Evolutionary conservation across 2,797 vertebrate species (phyloP).

Genomic region (Euphonia xanthogaster): DNA sequence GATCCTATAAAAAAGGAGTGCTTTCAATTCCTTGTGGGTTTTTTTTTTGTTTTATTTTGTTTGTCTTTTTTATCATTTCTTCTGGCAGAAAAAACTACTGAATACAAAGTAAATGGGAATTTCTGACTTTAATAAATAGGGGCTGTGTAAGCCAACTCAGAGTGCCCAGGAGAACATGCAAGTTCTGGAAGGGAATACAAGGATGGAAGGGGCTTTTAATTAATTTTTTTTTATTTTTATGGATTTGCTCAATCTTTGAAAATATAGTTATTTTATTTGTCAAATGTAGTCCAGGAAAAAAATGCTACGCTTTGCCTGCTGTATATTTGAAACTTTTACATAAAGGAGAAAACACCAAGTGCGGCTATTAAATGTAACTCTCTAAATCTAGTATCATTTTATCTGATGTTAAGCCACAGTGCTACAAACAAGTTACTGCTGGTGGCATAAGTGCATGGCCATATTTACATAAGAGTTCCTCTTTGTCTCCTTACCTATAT

Average conservation of each 20-base stretch:
- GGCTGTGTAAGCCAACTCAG: background rate
- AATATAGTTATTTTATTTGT: background rate
- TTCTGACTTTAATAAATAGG: background rate
- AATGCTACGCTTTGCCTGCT: background rate
- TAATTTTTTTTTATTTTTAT: background rate
- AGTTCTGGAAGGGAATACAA: background rate
- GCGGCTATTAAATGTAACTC: background rate
- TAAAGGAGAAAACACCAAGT: background rate
- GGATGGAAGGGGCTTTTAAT: background rate
- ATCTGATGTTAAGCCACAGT: constrained; percentile 46
- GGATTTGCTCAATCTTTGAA: background rate
- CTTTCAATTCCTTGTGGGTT: background rate
- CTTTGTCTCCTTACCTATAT: constrained; percentile 69
- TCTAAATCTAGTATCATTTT: constrained; percentile 24
- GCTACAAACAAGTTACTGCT: constrained; percentile 44
- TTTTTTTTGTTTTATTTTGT: background rate
- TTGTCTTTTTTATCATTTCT: background rate
- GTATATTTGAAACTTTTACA: background rate
- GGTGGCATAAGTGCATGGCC: constrained; percentile 44
- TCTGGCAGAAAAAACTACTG: background rate
- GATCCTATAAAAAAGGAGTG: background rate
- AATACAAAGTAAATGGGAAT: background rate
- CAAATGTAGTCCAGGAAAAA: background rate
- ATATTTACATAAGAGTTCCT: constrained; percentile 29
- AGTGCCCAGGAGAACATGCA: background rate